Base-by-base conservation (phyloP, 2,888 invertebrate genomes). In the Polyommatus iphigenia region DNA sequence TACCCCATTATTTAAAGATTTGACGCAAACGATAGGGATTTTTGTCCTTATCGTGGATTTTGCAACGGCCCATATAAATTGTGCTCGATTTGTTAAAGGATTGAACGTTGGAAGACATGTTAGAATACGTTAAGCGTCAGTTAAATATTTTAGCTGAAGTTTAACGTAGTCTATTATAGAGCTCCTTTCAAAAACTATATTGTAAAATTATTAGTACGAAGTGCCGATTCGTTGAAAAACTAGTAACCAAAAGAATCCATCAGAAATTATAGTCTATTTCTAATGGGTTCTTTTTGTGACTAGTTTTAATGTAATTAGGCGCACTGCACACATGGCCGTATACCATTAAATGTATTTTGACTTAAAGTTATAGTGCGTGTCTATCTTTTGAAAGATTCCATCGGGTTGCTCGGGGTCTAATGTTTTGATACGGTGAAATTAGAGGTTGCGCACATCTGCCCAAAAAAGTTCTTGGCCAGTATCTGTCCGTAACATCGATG, bases 351-450 rank as follows among this genome's bases (percentile, higher is more conserved):
- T 50, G 3, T 75, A 75, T 75, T 75, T 75, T 75, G 75, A 75
- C 62, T 41, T 41, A 24, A 77, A 77, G 59, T 73, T 73, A 32
- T 77, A 77, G 73, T 41, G 77, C 73, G 71, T 75, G 41, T 76
- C 76, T 71, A 77, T 75, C 50, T 24, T 73, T 76, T 76, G 78
- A 79, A 73, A 80, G 81, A 81, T 80, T 79, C 79, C 83, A 83
- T 83, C 81, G 78, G 81, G 81, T 54, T 54, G 5, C 54, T 18
- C 54, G 80, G 81, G 84, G 84, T 84, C 89, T 89, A 90, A 92
- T 91, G 91, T 91, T 93, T 91, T 93, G 93, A 93, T 93, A 92
- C 91, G 92, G 87, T 89, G 90, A 89, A 92, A 93, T 94, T 94
- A 92, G 86, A 85, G 86, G 85, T 84, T 82, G 81, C 79, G 84